These are phyloP conservation scores for Patella ulyssiponensis DNA, from an alignment of 2,888 invertebrate species.

Conservation along the genomic window DNA sequence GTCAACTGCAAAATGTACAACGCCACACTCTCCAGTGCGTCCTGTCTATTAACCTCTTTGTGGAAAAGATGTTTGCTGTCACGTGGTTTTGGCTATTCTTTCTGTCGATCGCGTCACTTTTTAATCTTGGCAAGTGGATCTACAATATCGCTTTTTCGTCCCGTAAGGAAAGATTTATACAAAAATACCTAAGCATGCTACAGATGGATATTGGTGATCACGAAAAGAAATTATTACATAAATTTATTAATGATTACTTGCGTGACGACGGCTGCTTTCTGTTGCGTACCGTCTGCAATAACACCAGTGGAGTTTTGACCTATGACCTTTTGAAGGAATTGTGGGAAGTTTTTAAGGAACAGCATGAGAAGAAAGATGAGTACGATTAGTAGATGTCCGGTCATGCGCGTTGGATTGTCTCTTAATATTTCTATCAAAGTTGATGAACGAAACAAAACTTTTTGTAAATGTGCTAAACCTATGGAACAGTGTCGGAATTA, in stretches of 20 bases:
- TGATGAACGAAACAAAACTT: no score
- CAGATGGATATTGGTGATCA: conserved; percentile 49
- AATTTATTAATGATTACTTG: conserved; percentile 60
- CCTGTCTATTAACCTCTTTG: conserved; percentile 64
- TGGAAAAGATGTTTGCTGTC: conserved; percentile 65
- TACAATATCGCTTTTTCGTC: conserved; percentile 37
- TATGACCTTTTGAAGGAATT: conserved; percentile 58
- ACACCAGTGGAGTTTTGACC: conserved; percentile 60
- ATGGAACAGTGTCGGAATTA: no score
- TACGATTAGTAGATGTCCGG: neutral
- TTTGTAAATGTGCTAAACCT: no score
- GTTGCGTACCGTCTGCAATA: conserved; percentile 59
- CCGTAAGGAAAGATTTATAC: conserved; percentile 50
- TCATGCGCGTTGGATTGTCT: no score
- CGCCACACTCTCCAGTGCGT: conserved; percentile 62
- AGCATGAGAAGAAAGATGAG: neutral
- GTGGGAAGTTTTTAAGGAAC: conserved; percentile 57
- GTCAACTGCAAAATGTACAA: conserved; percentile 62
- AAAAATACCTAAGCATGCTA: conserved; percentile 53
- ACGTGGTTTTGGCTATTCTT: conserved; percentile 65
- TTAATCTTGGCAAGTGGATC: conserved; percentile 38
- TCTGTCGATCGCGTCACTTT: conserved; percentile 41
- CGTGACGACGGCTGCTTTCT: conserved; percentile 64
- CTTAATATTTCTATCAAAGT: no score
- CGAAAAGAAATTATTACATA: conserved; percentile 56